A percentile compares a stretch with the other conserved stretches of the same genome.
Evolutionary conservation across 2,797 vertebrate genomes (phyloP).

Genomic region (Esox lucius): DNA sequence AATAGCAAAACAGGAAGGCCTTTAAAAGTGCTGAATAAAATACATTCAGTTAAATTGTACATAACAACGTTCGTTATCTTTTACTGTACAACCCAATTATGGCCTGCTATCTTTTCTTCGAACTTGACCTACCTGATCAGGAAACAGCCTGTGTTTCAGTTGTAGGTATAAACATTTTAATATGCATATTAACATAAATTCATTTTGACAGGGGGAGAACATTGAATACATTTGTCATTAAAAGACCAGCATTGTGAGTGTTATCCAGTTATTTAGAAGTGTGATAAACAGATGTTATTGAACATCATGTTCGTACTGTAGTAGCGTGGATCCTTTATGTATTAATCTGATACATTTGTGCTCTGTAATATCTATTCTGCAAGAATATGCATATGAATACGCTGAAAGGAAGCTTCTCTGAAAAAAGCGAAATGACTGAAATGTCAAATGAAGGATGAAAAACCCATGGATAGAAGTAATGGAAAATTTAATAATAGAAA

Average conservation of each 20-base stretch:
- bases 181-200: background rate
- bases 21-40: background rate
- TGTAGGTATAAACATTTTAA: background rate
- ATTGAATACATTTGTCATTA: background rate
- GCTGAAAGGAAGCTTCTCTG: too few relatives aligned
- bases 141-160: background rate
- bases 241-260: background rate
- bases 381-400: background rate
- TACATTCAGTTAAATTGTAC: background rate
- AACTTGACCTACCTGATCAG: background rate
- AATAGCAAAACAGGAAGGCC: background rate
- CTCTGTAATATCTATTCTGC: conserved; percentile 12
- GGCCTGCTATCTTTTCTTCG: background rate
- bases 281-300: background rate
- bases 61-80: background rate
- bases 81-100: background rate
- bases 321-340: background rate
- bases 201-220: background rate
- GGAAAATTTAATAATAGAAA: conserved; percentile 8
- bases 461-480: background rate
- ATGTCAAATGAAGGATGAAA: background rate
- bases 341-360: background rate
- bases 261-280: background rate
- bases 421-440: too few relatives aligned
- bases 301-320: conserved; percentile 18